Evolutionary conservation across 2,888 invertebrate species (phyloP), one percentile per base, ranked within the genome.

Genomic region (Yponomeuta plumbellus): DNA sequence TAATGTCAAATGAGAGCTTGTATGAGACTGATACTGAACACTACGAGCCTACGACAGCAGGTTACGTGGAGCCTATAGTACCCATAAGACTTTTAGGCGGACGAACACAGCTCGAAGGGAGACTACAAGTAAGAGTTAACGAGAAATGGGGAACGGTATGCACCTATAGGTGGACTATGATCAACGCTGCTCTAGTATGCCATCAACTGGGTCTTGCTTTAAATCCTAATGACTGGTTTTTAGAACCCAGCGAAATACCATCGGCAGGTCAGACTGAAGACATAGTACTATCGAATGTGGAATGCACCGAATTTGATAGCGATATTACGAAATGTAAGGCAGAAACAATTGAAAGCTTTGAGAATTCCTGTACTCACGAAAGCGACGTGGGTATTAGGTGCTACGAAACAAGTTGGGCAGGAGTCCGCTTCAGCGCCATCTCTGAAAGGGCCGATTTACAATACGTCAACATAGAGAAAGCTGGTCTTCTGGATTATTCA

Each of bases 81-180:
- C 95, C 96, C 0, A 95, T 98, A 8, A 92, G 97, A 70, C 89
- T 98, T 52, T 91, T 97, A 1, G 97, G 97, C 22, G 98, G 98
- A 0, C 92, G 93, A 70, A 95, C 95, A 1, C 93, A 93, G 66
- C 93, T 94, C 57, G 98, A 98, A 89, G 99, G 99, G 0, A 92
- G 98, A 71, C 82, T 97, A 56, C 97, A 97, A 91, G 94, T 99
- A 0, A 93, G 94, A 75, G 91, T 98, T 11, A 94, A 96, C 68
- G 95, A 95, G 0, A 94, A 95, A 80, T 99, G 99, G 99, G 99
- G 99, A 52, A 99, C 99, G 0, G 97, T 99, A 0, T 99, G 99
- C 80, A 97, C 97, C 85, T 97, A 99, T 80, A 97, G 96, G 62
- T 99, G 99, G 98, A 98, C 95, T 61, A 95, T 97, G 22, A 92